A percentile compares a stretch with the other conserved stretches of the same genome.
phyloP scores from a whole-genome alignment of 2,888 invertebrate species.

The Agriopis leucophaearia region DNA sequence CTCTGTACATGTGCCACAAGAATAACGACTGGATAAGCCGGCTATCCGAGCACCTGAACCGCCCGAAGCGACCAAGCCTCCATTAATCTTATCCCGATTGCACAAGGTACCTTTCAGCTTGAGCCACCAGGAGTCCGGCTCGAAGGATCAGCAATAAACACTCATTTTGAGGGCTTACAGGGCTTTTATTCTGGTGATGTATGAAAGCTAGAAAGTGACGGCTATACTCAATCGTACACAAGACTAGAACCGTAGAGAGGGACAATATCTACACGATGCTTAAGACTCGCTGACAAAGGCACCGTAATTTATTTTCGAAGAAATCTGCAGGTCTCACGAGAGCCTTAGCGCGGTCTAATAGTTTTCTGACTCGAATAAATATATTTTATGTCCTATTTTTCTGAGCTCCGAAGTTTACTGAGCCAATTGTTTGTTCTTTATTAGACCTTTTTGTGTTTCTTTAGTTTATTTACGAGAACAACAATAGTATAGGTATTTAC shows the following conservation, averaged over 20 bases:
- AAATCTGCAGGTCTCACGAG: constrained; percentile 53
- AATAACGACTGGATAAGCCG: constrained; percentile 74
- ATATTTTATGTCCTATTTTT: constrained; percentile 47
- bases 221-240: constrained; percentile 59
- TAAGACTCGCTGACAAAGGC: constrained; percentile 51
- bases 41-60: constrained; percentile 72
- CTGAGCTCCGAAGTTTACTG: constrained; percentile 42
- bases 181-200: constrained; percentile 74
- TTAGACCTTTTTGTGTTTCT: constrained; percentile 17
- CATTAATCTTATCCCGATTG: constrained; percentile 55
- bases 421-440: constrained; percentile 31
- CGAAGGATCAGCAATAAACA: constrained; percentile 80
- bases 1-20: constrained; percentile 65
- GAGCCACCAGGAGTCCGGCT: constrained; percentile 63
- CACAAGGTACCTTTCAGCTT: constrained; percentile 62
- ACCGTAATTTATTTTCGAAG: constrained; percentile 57
- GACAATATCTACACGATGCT: constrained; percentile 52
- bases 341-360: constrained; percentile 56
- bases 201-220: constrained; percentile 71
- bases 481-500: constrained; percentile 4
- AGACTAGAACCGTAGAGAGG: constrained; percentile 62
- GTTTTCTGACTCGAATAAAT: constrained; percentile 59
- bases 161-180: constrained; percentile 78
- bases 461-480: neutral
- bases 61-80: constrained; percentile 46